These are phyloP conservation scores for Blomia tropicalis DNA, from an alignment of 2,888 invertebrate genomes.

Conservation along the genomic window DNA sequence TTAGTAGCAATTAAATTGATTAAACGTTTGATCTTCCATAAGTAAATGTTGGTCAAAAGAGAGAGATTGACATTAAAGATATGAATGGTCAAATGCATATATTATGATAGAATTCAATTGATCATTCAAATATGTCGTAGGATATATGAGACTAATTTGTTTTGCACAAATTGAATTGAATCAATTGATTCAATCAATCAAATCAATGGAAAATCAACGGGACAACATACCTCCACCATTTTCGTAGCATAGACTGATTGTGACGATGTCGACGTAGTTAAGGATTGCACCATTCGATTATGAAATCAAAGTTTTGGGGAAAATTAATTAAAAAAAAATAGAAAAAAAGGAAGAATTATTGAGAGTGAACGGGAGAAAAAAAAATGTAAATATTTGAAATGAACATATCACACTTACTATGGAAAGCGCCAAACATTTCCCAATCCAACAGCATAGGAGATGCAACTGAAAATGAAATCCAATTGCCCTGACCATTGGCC, in stretches of 20 bases:
- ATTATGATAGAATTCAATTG: no score
- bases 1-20: no score
- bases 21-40: no score
- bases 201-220: no score
- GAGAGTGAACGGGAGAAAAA: background rate
- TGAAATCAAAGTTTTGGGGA: no score
- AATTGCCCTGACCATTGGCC: slow-evolving; percentile 43
- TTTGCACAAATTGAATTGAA: no score
- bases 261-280: background rate
- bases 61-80: no score
- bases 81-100: no score
- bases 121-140: no score
- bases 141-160: no score
- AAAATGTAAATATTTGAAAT: slow-evolving; percentile 7
- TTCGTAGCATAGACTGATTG: slow-evolving; percentile 60
- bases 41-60: no score
- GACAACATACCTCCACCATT: slow-evolving; percentile 68
- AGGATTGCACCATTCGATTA: background rate
- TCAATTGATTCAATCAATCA: no score
- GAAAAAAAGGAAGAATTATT: background rate
- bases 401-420: slow-evolving; percentile 17
- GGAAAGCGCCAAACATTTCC: slow-evolving; percentile 72
- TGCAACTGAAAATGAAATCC: slow-evolving; percentile 59
- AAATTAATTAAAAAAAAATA: background rate
- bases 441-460: slow-evolving; percentile 60